Conservation (phyloP, 2,797 vertebrate genomes). For the Lacerta agilis region DNA sequence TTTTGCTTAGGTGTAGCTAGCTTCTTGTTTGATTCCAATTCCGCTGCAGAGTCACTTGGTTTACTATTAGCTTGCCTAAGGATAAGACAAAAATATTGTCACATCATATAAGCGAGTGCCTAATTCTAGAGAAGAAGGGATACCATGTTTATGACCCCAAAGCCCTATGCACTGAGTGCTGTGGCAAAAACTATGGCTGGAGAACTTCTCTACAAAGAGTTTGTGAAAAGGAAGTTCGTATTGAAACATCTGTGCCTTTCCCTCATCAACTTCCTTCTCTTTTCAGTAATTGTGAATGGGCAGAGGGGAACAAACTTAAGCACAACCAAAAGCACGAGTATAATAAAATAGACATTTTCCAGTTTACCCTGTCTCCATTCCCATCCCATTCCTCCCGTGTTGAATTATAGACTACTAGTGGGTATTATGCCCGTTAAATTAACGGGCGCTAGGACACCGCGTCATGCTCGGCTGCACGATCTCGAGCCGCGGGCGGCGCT, state of each 20-base stretch:
- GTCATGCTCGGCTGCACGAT: too few species aligned
- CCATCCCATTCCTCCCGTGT: background rate
- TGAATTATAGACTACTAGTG: too few species aligned
- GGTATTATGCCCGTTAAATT: too few species aligned
- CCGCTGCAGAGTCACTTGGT: background rate
- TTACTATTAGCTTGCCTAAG: constrained; percentile 2
- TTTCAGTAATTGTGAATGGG: background rate
- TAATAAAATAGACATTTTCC: background rate
- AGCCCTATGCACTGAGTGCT: background rate
- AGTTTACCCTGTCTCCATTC: background rate
- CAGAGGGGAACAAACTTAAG: background rate
- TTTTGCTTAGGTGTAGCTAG: constrained; percentile 49
- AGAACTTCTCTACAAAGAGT: background rate
- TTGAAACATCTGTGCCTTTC: background rate
- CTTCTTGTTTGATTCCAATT: constrained; percentile 8
- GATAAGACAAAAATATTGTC: constrained; percentile 24
- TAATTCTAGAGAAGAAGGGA: constrained; percentile 14
- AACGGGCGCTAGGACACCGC: too few species aligned
- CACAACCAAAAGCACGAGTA: background rate
- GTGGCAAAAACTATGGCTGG: background rate
- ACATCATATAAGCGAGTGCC: background rate
- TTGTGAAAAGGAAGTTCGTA: background rate
- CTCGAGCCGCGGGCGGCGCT: too few species aligned
- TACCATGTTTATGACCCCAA: background rate
- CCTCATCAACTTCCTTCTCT: background rate